Evolutionary conservation across 2,797 vertebrate genomes (phyloP).

Genomic region (Tachyglossus aculeatus): DNA sequence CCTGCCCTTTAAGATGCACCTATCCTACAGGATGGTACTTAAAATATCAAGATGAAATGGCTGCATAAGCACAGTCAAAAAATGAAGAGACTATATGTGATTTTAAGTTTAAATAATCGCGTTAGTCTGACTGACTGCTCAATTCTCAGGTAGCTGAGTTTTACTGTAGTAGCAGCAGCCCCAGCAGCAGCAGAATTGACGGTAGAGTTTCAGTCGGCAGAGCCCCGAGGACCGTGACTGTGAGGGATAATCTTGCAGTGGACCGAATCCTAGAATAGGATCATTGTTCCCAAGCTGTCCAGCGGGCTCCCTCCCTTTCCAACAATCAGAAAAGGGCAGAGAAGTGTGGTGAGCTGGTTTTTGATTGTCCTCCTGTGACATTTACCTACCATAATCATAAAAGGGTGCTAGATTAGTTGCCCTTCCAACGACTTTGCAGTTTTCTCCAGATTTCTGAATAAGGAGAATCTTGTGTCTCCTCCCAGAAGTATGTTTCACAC

Average conservation of each 20-base stretch:
- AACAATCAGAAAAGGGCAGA: slow-evolving; percentile 25
- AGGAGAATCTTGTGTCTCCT: slow-evolving; percentile 43
- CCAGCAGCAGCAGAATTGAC: slow-evolving; percentile 14
- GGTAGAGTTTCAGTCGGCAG: slow-evolving; percentile 55
- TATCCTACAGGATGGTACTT: slow-evolving; percentile 43
- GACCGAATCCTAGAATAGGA: slow-evolving; percentile 64
- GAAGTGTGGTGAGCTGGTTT: not conserved
- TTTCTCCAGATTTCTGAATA: slow-evolving; percentile 4
- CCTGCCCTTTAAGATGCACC: slow-evolving; percentile 52
- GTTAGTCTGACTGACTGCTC: not conserved
- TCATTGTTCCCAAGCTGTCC: slow-evolving; percentile 54
- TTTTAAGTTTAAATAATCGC: slow-evolving; percentile 39
- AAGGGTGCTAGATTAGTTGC: slow-evolving; percentile 29
- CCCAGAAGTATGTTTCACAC: slow-evolving; percentile 12
- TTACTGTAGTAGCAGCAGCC: slow-evolving; percentile 8
- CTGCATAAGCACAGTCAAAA: slow-evolving; percentile 29
- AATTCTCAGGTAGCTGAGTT: slow-evolving; percentile 8
- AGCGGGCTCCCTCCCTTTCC: slow-evolving; percentile 56
- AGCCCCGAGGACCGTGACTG: slow-evolving; percentile 21
- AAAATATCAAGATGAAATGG: slow-evolving; percentile 24
- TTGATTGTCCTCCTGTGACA: slow-evolving; percentile 1
- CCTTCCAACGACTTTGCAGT: slow-evolving; percentile 44
- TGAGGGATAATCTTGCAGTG: slow-evolving; percentile 44
- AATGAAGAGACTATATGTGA: slow-evolving; percentile 25
- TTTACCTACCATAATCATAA: slow-evolving; percentile 18